Base-by-base conservation (phyloP, 2,797 vertebrate genomes). In the Monodelphis domestica region DNA sequence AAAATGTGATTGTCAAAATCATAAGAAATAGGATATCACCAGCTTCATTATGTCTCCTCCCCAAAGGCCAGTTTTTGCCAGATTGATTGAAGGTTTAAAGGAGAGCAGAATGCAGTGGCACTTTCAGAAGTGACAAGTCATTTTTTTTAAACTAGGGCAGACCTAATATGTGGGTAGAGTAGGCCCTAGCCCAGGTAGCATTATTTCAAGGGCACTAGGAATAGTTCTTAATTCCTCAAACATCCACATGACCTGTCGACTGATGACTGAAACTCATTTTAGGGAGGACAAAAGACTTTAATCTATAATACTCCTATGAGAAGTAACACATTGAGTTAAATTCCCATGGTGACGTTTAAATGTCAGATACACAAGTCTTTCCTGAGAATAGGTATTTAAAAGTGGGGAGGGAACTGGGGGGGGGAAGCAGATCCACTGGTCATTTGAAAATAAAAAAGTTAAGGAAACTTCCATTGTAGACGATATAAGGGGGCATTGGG, bases 1-100 rank as follows among this genome's bases (percentile, higher is more conserved):
- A 87, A 87, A 91, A 89, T 38, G 33, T 15, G 50, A 70, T 90
- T 57, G 91, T 54, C 95, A 94, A 91, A 92, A 56, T 38, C 89
- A 15, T 1, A 12, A 88, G 54, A 89, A 52, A 45, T 0, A 55
- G 54, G 88, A 14, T 53, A 33, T 53, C 28, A 45, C 70, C 59
- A 56, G 24, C n/a, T 51, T 55, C 45, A 33, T 38, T 56, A 52
- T 12, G 56, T 29, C 24, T 33, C 59, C 78, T 33, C 56, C 38
- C 88, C 54, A 38, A 84, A 50, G 38, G 50, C 70, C 91, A 78
- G 54, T 57, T 51, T 45, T 91, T 88, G 54, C 87, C 50, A 7
- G 53, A 89, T 38, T 55, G 70, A 89, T 54, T 53, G 63, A 78
- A 87, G 5, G 9, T 12, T 88, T 56, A 87, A 94, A 89, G 50